A percentile compares a stretch with the other conserved stretches of the same genome.
Evolutionary conservation across 2,888 invertebrate genomes (phyloP).

Genomic region (Villa cingulata): DNA sequence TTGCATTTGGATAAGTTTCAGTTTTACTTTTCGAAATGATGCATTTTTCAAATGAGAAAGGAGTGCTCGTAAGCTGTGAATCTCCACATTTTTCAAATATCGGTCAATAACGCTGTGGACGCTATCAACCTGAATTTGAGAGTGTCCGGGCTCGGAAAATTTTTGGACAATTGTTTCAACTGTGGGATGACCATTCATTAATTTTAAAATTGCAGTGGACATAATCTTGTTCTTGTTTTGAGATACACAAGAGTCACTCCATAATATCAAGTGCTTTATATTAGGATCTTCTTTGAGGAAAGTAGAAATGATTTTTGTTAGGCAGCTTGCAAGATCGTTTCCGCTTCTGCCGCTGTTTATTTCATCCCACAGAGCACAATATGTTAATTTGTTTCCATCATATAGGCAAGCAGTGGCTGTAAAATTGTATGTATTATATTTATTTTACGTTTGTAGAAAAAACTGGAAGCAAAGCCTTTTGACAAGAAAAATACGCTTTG

Average conservation of each 20-base stretch:
- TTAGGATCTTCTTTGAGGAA: background rate
- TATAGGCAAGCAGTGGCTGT: background rate
- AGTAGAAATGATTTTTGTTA: too few species aligned
- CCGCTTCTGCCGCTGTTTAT: background rate
- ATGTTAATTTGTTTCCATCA: background rate
- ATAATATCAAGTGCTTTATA: conserved; percentile 10
- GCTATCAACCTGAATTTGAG: conserved; percentile 11
- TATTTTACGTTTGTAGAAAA: background rate
- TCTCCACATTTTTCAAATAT: conserved; percentile 8
- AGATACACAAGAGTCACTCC: conserved; percentile 12
- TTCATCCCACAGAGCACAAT: background rate
- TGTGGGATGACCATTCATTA: conserved; percentile 2
- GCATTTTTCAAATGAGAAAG: background rate
- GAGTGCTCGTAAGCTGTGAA: conserved; percentile 7
- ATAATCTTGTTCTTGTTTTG: conserved; percentile 12
- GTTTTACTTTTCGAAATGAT: background rate
- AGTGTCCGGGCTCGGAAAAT: conserved; percentile 7
- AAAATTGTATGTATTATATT: background rate
- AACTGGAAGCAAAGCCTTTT: background rate
- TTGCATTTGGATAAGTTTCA: background rate
- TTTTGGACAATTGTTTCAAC: background rate
- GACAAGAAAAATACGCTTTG: background rate
- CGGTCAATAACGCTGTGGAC: conserved; percentile 12
- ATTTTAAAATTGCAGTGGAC: conserved; percentile 10
- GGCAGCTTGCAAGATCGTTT: background rate